These are phyloP conservation scores for Lagopus leucura DNA, from an alignment of 2,113 vertebrate genomes.

Conservation along the genomic window DNA sequence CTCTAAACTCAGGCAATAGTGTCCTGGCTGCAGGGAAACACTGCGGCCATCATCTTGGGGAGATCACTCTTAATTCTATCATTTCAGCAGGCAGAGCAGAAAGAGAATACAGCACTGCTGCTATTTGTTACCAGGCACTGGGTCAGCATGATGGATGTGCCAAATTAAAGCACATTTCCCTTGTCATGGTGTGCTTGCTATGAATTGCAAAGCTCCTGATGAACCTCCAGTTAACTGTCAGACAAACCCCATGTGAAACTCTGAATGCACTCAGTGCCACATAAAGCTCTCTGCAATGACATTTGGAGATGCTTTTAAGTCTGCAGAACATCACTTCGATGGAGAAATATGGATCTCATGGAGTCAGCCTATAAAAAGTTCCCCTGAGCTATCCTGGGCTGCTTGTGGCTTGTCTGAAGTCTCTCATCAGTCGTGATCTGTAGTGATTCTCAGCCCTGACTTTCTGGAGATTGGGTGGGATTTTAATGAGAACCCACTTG, in stretches of 20 bases:
- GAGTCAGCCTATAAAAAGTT: constrained; percentile 13
- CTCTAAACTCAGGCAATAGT: neutral
- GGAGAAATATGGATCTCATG: neutral
- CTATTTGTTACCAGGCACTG: neutral
- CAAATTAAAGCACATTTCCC: neutral
- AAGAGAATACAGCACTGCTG: neutral
- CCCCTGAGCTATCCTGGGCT: neutral
- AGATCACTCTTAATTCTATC: neutral
- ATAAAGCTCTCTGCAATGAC: neutral
- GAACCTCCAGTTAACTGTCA: neutral
- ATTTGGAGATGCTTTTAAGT: neutral
- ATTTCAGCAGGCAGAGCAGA: neutral
- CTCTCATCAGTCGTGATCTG: constrained; percentile 21
- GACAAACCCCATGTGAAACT: neutral
- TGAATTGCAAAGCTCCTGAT: neutral
- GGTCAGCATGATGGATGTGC: neutral
- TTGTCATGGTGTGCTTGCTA: neutral
- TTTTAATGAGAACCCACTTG: constrained; percentile 47
- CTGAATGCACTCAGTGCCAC: neutral
- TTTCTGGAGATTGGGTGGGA: neutral
- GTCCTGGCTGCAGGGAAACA: neutral
- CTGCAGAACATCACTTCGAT: neutral
- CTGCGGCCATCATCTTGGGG: neutral
- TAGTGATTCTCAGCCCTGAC: neutral
- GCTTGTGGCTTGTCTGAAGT: constrained; percentile 33